Conservation (phyloP, 2,797 vertebrate species). For the Psittacula derbiana region DNA sequence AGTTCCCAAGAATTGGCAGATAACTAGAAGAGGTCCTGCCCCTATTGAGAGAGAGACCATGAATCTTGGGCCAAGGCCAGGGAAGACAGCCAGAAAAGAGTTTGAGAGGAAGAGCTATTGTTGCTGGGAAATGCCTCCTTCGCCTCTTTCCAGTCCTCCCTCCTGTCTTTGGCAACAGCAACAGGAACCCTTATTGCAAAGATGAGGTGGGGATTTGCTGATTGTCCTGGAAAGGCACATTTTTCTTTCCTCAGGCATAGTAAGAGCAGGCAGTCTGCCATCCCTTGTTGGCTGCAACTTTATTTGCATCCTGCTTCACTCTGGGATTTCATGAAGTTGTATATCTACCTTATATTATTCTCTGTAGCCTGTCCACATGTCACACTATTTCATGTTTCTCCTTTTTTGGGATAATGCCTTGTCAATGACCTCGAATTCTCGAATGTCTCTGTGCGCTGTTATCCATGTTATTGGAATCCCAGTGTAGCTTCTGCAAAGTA, state of each 20-base stretch:
- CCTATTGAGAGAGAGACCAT: neutral
- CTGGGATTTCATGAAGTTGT: neutral
- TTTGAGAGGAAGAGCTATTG: neutral
- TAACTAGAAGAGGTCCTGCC: neutral
- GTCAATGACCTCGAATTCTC: neutral
- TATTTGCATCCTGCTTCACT: neutral
- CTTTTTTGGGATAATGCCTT: neutral
- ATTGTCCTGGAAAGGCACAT: neutral
- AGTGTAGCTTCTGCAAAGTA: neutral
- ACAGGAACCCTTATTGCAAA: neutral
- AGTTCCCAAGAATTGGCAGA: neutral
- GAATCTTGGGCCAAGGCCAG: neutral
- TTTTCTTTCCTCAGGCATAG: neutral
- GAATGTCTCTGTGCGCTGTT: neutral
- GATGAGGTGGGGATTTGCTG: neutral
- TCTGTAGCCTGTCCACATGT: neutral
- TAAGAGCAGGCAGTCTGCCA: neutral
- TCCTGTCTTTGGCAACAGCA: neutral
- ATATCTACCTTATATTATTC: neutral
- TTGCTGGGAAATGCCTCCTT: neutral
- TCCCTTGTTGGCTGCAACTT: neutral
- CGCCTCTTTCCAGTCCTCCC: neutral
- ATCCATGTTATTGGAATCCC: neutral
- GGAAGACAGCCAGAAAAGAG: neutral
- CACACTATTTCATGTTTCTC: neutral